Conservation (phyloP, 2,113 vertebrate species). For the Ramphastos sulfuratus region DNA sequence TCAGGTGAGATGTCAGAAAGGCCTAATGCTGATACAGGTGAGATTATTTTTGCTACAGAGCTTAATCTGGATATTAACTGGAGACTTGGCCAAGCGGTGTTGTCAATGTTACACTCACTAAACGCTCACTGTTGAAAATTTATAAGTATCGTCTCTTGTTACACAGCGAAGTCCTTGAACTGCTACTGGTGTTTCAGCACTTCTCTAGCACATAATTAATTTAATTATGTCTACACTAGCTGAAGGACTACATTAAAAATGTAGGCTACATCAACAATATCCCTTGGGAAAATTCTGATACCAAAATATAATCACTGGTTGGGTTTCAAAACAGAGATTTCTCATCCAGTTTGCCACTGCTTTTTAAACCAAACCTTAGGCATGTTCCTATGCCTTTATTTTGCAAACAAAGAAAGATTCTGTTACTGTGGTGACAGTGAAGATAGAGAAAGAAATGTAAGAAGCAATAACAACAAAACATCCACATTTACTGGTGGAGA, state of each 20-base stretch:
- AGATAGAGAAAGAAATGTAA: not conserved
- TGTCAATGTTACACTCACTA: not conserved
- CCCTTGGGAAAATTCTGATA: constrained; percentile 9
- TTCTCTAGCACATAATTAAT: not conserved
- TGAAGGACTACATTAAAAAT: not conserved
- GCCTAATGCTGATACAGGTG: not conserved
- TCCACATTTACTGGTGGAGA: not conserved
- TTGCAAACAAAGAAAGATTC: not conserved
- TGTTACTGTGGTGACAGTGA: not conserved
- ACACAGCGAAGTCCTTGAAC: not conserved
- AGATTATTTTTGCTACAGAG: not conserved
- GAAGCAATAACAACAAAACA: not conserved
- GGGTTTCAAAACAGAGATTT: not conserved
- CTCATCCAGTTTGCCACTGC: not conserved
- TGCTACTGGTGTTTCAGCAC: not conserved
- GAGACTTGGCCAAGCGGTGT: not conserved
- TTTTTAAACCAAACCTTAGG: constrained; percentile 35
- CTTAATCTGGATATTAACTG: not conserved
- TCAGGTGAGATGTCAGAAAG: not conserved
- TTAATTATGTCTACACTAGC: not conserved
- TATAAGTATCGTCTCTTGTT: not conserved
- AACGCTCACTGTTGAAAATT: not conserved
- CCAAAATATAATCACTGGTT: constrained; percentile 1
- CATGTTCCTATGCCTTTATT: not conserved
- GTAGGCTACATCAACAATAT: not conserved